These are phyloP conservation scores for Alauda arvensis DNA, from an alignment of 2,797 vertebrate genomes.

Conservation along the genomic window DNA sequence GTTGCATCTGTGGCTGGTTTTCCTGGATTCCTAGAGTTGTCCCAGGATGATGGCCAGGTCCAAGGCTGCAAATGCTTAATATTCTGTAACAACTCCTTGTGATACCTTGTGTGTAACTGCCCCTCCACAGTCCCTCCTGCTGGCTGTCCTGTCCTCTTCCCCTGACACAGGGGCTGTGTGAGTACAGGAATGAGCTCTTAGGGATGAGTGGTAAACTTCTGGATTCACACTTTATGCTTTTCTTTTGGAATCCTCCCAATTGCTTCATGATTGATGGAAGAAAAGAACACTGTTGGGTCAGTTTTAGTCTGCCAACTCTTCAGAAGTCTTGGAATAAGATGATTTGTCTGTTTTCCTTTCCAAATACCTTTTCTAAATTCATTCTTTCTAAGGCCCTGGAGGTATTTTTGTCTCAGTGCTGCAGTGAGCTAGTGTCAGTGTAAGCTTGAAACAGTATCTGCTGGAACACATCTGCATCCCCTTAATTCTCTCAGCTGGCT, in stretches of 20 bases:
- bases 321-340: background rate
- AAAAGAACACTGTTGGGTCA: background rate
- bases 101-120: background rate
- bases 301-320: background rate
- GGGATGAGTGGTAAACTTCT: background rate
- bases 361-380: background rate
- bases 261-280: background rate
- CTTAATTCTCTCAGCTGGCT: background rate
- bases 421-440: background rate
- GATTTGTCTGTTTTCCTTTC: background rate
- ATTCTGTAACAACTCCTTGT: rapidly evolving
- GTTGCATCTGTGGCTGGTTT: background rate
- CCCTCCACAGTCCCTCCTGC: background rate
- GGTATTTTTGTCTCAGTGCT: background rate
- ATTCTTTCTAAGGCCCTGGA: background rate
- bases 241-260: background rate
- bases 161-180: background rate
- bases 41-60: background rate
- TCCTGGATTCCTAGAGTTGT: background rate
- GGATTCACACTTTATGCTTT: background rate
- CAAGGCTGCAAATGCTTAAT: background rate
- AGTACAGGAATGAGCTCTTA: background rate
- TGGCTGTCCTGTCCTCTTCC: background rate
- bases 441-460: background rate
- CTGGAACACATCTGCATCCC: background rate